phyloP scores from a whole-genome alignment of 2,797 vertebrate species.

The Sebastes baramenuke region DNA sequence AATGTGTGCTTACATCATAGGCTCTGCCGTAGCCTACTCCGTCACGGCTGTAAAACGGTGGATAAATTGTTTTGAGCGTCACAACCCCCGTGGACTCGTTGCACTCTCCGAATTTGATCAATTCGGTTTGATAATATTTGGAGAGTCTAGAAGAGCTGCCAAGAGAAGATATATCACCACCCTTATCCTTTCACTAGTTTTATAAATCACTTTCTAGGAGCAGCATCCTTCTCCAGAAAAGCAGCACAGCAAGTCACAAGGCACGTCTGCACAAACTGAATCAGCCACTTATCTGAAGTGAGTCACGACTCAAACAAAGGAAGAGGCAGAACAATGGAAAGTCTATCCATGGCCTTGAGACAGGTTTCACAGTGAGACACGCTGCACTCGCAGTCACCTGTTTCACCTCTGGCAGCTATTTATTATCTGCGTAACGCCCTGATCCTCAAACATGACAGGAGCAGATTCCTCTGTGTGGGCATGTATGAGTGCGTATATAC shows the following conservation, averaged over 20 bases:
- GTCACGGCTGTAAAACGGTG: neutral
- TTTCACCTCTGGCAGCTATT: slow-evolving; percentile 21
- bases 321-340: slow-evolving; percentile 50
- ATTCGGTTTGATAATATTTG: neutral
- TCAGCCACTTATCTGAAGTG: slow-evolving; percentile 34
- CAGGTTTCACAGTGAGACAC: slow-evolving; percentile 40
- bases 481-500: neutral
- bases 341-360: slow-evolving; percentile 35
- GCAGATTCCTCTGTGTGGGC: slow-evolving; percentile 3
- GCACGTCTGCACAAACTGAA: slow-evolving; percentile 14
- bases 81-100: neutral
- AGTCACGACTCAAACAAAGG: slow-evolving; percentile 52
- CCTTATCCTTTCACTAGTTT: neutral
- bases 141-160: neutral
- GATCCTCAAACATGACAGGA: slow-evolving; percentile 39
- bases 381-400: slow-evolving; percentile 35
- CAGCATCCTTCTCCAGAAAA: neutral
- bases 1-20: no score
- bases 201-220: neutral
- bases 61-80: neutral
- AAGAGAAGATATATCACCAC: neutral
- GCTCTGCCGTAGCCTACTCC: no score
- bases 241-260: slow-evolving; percentile 19
- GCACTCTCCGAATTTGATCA: neutral
- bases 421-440: slow-evolving; percentile 41